A percentile compares a stretch with the other conserved stretches of the same genome.
These are phyloP conservation scores for Caradrina clavipalpis DNA, from an alignment of 2,888 invertebrate genomes.

Conservation along the genomic window DNA sequence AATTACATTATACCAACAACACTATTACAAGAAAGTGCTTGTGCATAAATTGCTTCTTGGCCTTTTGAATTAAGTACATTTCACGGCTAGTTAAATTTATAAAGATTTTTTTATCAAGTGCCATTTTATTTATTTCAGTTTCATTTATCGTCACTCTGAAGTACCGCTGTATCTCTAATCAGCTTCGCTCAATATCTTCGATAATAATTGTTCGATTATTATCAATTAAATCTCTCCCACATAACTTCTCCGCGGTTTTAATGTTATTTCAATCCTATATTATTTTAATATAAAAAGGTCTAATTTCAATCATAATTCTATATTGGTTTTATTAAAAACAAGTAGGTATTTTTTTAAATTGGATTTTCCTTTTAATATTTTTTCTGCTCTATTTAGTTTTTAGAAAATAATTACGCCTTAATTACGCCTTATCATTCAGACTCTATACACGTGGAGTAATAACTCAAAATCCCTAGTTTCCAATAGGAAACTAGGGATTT, in stretches of 20 bases:
- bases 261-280: slow-evolving; percentile 28
- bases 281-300: slow-evolving; percentile 11
- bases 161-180: slow-evolving; percentile 26
- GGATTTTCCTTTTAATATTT: not conserved
- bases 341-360: not conserved
- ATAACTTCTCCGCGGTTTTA: slow-evolving; percentile 12
- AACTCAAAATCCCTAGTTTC: too few species aligned
- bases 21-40: slow-evolving; percentile 35
- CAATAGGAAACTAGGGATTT: slow-evolving; percentile 3
- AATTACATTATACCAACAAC: slow-evolving; percentile 51
- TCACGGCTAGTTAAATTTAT: slow-evolving; percentile 32
- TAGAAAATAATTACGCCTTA: not conserved
- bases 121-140: slow-evolving; percentile 11
- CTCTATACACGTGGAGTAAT: not conserved
- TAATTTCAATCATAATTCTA: slow-evolving; percentile 30
- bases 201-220: slow-evolving; percentile 28
- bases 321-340: slow-evolving; percentile 4
- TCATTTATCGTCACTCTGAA: slow-evolving; percentile 10
- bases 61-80: slow-evolving; percentile 44
- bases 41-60: slow-evolving; percentile 48
- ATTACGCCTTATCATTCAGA: not conserved
- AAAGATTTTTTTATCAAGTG: slow-evolving; percentile 5
- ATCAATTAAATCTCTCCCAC: slow-evolving; percentile 25
- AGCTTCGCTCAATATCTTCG: slow-evolving; percentile 20
- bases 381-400: not conserved